These are phyloP conservation scores for Coregonus sp. DNA, from an alignment of 2,797 vertebrate genomes.

Conservation along the genomic window DNA sequence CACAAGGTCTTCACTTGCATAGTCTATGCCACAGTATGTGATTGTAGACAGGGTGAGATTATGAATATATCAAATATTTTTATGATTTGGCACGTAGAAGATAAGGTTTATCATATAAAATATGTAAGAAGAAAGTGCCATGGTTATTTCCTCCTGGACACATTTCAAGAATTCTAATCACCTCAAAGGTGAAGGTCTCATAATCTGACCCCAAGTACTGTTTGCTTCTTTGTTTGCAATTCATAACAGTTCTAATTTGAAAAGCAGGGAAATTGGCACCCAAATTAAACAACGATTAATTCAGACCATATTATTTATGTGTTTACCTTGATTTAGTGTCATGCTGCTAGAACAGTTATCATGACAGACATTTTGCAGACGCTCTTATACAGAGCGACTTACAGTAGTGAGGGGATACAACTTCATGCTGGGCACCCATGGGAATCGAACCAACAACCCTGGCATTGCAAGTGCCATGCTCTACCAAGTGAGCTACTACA, in stretches of 20 bases:
- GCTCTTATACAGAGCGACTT: too few species aligned
- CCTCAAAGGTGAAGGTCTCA: neutral
- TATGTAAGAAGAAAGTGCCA: neutral
- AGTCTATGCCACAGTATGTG: neutral
- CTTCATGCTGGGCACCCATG: too few species aligned
- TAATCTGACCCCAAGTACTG: neutral
- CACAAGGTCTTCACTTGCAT: neutral
- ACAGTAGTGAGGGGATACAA: too few species aligned
- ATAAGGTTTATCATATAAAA: neutral
- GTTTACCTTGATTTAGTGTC: too few species aligned
- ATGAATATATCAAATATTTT: neutral
- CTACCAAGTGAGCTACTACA: too few species aligned
- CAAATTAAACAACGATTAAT: too few species aligned
- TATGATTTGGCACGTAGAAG: neutral
- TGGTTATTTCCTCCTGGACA: neutral
- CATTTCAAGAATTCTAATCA: neutral
- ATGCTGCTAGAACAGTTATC: too few species aligned
- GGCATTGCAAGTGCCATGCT: too few species aligned
- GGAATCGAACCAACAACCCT: too few species aligned
- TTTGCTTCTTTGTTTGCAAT: neutral
- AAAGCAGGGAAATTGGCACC: too few species aligned
- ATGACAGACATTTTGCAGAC: too few species aligned
- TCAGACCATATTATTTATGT: too few species aligned
- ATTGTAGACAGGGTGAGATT: neutral
- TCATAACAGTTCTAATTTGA: neutral